Evolutionary conservation across 2,797 vertebrate species (phyloP).

Genomic region (Rhadinocentrus ornatus): DNA sequence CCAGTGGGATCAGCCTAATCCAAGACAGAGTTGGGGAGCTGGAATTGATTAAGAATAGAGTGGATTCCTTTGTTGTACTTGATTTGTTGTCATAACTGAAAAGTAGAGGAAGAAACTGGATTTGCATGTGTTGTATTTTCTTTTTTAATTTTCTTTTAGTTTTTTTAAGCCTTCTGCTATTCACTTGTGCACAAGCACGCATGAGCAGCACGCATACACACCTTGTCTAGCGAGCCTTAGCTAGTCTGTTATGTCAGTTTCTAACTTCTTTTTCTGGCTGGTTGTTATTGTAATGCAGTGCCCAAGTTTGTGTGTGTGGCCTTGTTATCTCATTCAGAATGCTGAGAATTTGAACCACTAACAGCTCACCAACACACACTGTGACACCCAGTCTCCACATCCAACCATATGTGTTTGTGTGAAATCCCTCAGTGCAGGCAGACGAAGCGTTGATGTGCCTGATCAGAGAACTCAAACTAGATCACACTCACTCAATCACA

Average conservation of each 20-base stretch:
- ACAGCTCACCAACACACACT: constrained; percentile 36
- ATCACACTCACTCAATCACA: constrained; percentile 39
- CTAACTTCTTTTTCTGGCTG: constrained; percentile 37
- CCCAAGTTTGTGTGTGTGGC: constrained; percentile 66
- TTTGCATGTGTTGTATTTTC: constrained; percentile 52
- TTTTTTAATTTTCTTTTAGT: constrained; percentile 41
- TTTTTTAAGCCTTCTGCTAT: constrained; percentile 60
- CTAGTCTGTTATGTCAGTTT: constrained; percentile 31
- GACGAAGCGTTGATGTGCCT: constrained; percentile 85
- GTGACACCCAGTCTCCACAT: constrained; percentile 32
- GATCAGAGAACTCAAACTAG: constrained; percentile 81
- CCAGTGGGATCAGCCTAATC: constrained; percentile 48
- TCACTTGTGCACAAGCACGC: constrained; percentile 18
- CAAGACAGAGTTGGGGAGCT: constrained; percentile 56
- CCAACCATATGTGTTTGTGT: constrained; percentile 58
- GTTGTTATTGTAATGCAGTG: constrained; percentile 60
- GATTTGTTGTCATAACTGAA: constrained; percentile 64
- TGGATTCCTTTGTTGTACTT: constrained; percentile 70
- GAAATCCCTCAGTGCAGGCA: constrained; percentile 57
- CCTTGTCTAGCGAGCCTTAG: constrained; percentile 24
- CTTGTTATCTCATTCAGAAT: constrained; percentile 64
- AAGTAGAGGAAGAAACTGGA: constrained; percentile 65
- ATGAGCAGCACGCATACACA: constrained; percentile 16
- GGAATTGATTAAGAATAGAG: constrained; percentile 63
- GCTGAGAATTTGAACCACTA: constrained; percentile 69